These are phyloP conservation scores for Podocnemis expansa DNA, from an alignment of 2,113 vertebrate genomes.

Conservation along the genomic window DNA sequence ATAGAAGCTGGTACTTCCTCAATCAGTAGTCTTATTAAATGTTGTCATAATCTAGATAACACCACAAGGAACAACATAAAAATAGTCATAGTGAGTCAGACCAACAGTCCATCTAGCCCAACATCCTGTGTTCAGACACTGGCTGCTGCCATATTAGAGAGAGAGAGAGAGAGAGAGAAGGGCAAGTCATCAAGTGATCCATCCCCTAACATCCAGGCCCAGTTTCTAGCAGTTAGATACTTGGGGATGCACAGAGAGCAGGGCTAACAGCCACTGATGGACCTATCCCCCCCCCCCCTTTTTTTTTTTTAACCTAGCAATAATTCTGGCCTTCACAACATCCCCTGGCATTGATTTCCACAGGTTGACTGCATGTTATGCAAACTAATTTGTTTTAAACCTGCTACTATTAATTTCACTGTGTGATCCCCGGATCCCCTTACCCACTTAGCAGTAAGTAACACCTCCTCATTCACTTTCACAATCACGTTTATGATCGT, in stretches of 20 bases:
- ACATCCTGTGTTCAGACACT: neutral
- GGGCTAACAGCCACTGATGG: neutral
- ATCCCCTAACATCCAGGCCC: neutral
- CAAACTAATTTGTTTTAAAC: neutral
- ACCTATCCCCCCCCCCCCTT: neutral
- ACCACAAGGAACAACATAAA: neutral
- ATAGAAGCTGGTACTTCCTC: conserved; percentile 11
- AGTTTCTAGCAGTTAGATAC: neutral
- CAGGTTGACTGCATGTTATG: no score
- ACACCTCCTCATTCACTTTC: neutral
- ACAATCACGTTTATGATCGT: neutral
- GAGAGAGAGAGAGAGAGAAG: neutral
- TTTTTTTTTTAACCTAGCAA: neutral
- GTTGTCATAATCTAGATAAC: neutral
- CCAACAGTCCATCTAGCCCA: neutral
- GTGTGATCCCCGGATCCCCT: no score
- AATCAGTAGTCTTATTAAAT: neutral
- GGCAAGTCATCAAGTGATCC: neutral
- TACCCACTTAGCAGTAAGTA: neutral
- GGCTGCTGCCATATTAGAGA: neutral
- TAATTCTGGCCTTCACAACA: no score
- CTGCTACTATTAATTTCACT: neutral
- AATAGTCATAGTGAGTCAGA: neutral
- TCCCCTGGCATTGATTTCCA: no score
- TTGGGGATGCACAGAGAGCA: neutral